Evolutionary conservation across 2,113 vertebrate species (phyloP).

Genomic region (Fukomys damarensis): DNA sequence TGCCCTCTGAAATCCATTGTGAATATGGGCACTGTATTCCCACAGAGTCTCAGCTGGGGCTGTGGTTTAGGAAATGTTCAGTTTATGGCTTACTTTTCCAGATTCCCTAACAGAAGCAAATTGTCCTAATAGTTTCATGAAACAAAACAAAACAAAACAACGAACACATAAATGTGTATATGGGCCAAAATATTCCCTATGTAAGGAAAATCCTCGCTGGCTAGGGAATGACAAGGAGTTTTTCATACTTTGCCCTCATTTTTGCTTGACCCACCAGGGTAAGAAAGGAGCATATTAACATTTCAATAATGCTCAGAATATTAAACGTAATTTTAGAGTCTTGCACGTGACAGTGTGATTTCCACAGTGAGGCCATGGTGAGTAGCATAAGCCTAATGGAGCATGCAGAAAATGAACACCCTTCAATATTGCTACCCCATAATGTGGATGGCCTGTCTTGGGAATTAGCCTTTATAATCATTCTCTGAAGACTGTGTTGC

Average conservation of each 20-base stretch:
- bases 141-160: background rate
- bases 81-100: background rate
- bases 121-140: background rate
- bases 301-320: background rate
- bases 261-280: background rate
- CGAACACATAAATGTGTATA: background rate
- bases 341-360: background rate
- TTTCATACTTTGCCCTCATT: background rate
- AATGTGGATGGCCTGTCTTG: background rate
- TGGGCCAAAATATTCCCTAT: background rate
- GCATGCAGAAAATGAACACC: background rate
- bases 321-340: background rate
- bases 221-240: background rate
- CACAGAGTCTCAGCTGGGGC: conserved; percentile 56
- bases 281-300: background rate
- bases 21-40: conserved; percentile 48
- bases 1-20: conserved; percentile 64
- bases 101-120: background rate
- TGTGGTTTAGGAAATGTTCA: conserved; percentile 71
- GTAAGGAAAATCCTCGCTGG: background rate
- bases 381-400: background rate
- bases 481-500: background rate
- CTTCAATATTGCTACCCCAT: background rate
- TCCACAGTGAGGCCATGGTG: background rate
- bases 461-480: background rate